These are phyloP conservation scores for Tapirus terrestris DNA, from an alignment of 2,113 vertebrate species.

Conservation along the genomic window DNA sequence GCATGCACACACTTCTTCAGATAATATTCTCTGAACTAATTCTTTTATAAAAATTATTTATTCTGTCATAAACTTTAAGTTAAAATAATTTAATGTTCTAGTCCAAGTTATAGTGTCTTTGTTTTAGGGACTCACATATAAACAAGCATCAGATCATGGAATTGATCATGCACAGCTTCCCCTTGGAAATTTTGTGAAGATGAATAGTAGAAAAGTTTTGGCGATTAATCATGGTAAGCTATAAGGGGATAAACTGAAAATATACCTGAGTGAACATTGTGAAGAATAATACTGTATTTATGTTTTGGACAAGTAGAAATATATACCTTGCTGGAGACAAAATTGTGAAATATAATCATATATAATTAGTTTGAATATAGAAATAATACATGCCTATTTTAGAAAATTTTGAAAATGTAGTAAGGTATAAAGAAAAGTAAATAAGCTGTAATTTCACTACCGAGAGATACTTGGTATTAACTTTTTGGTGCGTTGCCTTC, in stretches of 20 bases:
- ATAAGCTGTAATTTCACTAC: not conserved
- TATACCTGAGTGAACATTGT: not conserved
- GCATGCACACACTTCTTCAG: not conserved
- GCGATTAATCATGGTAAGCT: slow-evolving; percentile 97
- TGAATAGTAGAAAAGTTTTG: slow-evolving; percentile 98
- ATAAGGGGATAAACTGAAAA: not conserved
- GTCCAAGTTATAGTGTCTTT: slow-evolving; percentile 64
- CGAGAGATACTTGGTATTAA: not conserved
- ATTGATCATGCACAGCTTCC: slow-evolving; percentile 96
- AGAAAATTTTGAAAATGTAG: not conserved
- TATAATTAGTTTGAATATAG: slow-evolving; percentile 4
- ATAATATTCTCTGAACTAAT: slow-evolving; percentile 7
- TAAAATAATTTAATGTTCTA: slow-evolving; percentile 26
- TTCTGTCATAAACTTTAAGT: not conserved
- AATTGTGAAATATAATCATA: not conserved
- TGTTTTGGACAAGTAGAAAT: not conserved
- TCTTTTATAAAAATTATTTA: not conserved
- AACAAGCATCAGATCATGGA: slow-evolving; percentile 91
- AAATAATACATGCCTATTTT: not conserved
- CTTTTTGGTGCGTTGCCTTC: slow-evolving; percentile 16
- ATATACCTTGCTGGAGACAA: not conserved
- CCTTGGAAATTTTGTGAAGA: slow-evolving; percentile 95
- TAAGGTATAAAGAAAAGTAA: slow-evolving; percentile 7
- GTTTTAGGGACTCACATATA: slow-evolving; percentile 93
- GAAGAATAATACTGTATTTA: not conserved